These are phyloP conservation scores for Hylyphantes graminicola DNA, from an alignment of 1,140 invertebrate genomes.

Conservation along the genomic window DNA sequence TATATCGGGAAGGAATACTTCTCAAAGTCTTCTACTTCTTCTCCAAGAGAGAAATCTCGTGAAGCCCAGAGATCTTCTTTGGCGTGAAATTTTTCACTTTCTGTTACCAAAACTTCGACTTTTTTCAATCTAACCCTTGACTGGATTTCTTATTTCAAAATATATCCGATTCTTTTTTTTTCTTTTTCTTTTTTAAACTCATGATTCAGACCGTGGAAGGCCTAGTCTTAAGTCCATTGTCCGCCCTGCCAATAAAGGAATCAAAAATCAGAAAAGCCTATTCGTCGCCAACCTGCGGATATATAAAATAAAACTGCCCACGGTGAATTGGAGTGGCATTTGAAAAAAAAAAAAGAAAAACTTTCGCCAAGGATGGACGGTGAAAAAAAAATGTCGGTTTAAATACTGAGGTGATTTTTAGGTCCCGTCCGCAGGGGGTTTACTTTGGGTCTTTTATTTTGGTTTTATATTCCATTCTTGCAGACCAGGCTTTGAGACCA, in stretches of 20 bases:
- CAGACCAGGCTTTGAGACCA: conserved; percentile 20
- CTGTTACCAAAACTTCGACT: conserved; percentile 4
- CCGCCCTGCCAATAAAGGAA: conserved; percentile 41
- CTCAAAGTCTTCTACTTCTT: conserved; percentile 8
- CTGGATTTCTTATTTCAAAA: conserved; percentile 49
- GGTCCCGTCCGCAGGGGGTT: conserved; percentile 6
- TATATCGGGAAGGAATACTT: conserved; percentile 24
- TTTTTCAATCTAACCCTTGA: conserved; percentile 56
- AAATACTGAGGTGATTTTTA: conserved; percentile 57
- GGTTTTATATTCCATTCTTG: conserved; percentile 28
- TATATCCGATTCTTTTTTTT: conserved; percentile 28
- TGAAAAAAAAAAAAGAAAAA: conserved; percentile 27
- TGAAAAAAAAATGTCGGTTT: conserved; percentile 38
- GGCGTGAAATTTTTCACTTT: conserved; percentile 58
- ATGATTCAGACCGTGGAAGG: neutral
- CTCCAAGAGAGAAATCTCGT: too few species aligned
- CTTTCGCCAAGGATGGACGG: neutral
- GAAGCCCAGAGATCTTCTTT: conserved; percentile 30
- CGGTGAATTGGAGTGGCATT: conserved; percentile 32
- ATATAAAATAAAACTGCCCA: conserved; percentile 56
- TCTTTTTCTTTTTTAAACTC: neutral
- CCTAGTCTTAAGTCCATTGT: conserved; percentile 43
- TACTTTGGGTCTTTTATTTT: conserved; percentile 13
- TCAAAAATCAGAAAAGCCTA: conserved; percentile 38
- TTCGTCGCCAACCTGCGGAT: conserved; percentile 39